Conservation (phyloP, 2,113 vertebrate species). For the Megaptera novaeangliae region DNA sequence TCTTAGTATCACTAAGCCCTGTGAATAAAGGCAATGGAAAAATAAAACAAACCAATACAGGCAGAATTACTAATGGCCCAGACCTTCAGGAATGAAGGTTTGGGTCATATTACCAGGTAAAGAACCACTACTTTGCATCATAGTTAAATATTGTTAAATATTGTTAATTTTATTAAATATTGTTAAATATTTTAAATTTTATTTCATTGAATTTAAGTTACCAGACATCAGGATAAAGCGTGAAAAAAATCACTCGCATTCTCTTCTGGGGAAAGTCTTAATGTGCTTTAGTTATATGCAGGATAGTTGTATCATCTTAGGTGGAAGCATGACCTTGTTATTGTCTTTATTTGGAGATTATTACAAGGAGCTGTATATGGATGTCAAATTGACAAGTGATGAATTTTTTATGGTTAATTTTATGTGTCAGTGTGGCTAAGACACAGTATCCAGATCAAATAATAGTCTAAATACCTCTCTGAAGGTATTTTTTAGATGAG, state of each 20-base stretch:
- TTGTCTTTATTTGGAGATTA: neutral
- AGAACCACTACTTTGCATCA: neutral
- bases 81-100: neutral
- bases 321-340: neutral
- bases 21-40: neutral
- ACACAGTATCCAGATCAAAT: neutral
- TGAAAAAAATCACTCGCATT: neutral
- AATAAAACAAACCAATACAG: neutral
- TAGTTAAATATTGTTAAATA: neutral
- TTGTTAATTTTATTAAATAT: neutral
- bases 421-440: neutral
- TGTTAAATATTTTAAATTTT: neutral
- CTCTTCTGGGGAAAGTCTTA: neutral
- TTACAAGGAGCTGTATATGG: neutral
- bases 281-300: neutral
- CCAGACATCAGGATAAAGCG: neutral
- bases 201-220: neutral
- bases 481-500: neutral
- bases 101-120: neutral
- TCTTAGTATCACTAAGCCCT: neutral
- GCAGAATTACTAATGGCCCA: neutral
- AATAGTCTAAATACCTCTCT: neutral
- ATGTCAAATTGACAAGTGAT: neutral
- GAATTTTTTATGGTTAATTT: neutral
- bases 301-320: neutral